Base-by-base conservation (phyloP, 2,888 invertebrate genomes). In the Busseola fusca region DNA sequence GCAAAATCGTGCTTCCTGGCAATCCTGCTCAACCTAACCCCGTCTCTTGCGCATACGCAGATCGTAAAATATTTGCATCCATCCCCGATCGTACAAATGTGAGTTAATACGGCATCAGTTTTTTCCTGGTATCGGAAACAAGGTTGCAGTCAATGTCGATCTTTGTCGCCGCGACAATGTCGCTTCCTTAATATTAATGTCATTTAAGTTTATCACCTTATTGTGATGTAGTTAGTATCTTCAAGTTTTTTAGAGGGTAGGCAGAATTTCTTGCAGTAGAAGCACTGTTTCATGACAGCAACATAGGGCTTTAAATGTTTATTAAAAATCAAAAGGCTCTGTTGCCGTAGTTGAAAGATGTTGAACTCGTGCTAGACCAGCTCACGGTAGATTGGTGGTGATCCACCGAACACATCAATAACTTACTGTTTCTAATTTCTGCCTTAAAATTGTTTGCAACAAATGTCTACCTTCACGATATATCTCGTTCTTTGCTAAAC, bases 101-200 rank as follows among this genome's bases (percentile, higher is more conserved):
- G 73, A 64, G 42, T 34, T 52, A 10, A 62, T 56, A 62, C 50
- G 64, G n/a, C 67, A 69, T 30, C 56, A 34, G 56, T 67, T 82
- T 82, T 80, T 83, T 74, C 56, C 54, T 69, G 69, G 74, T 60
- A 73, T 84, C 80, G 62, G 42, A 10, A 59, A 52, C 84, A 78
- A 84, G 84, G 84, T 72, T 72, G 70, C n/a, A 52, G 30, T 42
- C 84, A 84, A 84, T 84, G 84, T 57, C 82, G 66, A 56, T 65
- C 65, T 74, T 78, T 66, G 70, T 76, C 34, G 64, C 27, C 14
- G 37, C 14, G 62, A 50, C 74, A 82, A 72, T 75, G 84, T 64
- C 74, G 69, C 80, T 84, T 84, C 84, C 84, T 80, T 69, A 77
- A 77, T 54, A 64, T 25, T 45, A 72, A 64, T 56, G 58, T 69